Conservation (phyloP, 2,113 vertebrate species). For the Trinectes maculatus region DNA sequence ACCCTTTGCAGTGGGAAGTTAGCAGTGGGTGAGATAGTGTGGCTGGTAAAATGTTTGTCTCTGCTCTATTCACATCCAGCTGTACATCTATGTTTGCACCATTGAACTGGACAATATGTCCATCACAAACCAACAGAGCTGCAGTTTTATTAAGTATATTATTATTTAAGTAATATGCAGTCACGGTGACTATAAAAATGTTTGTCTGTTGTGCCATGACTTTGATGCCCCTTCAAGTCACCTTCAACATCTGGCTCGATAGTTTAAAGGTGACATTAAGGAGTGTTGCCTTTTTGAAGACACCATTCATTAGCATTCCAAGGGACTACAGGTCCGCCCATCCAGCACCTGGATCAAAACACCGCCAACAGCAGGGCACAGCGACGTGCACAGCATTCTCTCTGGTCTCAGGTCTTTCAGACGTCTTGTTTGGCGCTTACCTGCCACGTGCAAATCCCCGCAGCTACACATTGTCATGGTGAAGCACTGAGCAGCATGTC, state of each 20-base stretch:
- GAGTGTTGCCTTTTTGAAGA: conserved; percentile 58
- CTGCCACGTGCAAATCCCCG: conserved; percentile 63
- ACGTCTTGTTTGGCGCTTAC: conserved; percentile 60
- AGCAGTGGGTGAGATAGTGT: conserved; percentile 2
- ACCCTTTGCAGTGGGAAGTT: neutral
- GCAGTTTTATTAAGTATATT: too few relatives aligned
- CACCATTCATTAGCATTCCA: conserved; percentile 68
- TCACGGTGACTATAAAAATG: neutral
- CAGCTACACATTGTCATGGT: conserved; percentile 56
- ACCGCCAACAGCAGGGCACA: conserved; percentile 41
- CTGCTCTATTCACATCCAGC: neutral
- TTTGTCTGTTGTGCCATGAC: neutral
- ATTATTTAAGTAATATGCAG: neutral
- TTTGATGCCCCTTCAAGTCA: conserved; percentile 29
- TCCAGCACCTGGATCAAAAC: conserved; percentile 59
- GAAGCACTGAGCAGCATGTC: conserved; percentile 52
- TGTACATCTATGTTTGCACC: neutral
- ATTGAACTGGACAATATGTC: neutral
- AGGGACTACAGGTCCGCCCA: conserved; percentile 18
- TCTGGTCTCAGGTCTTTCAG: conserved; percentile 49
- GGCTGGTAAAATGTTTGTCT: neutral
- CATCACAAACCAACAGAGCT: neutral
- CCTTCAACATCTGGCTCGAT: conserved; percentile 36
- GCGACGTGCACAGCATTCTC: conserved; percentile 47
- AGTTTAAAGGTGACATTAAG: conserved; percentile 61